Conservation (phyloP, 1,140 invertebrate species). For the Holcopasites calliopsidis region DNA sequence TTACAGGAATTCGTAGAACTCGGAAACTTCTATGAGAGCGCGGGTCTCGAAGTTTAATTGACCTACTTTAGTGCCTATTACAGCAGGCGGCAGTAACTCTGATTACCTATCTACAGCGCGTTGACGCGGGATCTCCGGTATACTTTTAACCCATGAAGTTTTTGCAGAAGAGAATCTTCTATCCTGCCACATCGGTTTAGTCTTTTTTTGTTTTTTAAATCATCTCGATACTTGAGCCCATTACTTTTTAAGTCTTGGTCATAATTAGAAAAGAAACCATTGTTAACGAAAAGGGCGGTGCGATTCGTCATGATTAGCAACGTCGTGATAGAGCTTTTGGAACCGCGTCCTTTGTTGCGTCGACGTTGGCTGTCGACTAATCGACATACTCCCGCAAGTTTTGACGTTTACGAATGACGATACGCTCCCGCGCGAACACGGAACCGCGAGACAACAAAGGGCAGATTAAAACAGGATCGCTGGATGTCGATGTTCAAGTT, state of each 20-base stretch:
- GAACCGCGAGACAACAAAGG: background rate
- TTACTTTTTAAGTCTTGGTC: too few relatives aligned
- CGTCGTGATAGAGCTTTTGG: background rate
- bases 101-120: background rate
- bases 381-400: background rate
- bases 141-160: background rate
- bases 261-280: too few relatives aligned
- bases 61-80: constrained; percentile 1
- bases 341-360: background rate
- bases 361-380: background rate
- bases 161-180: too few relatives aligned
- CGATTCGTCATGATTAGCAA: background rate
- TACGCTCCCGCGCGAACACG: background rate
- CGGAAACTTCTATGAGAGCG: background rate
- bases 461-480: constrained; percentile 26
- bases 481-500: constrained; percentile 19
- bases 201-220: too few relatives aligned
- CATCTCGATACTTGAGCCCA: background rate
- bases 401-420: background rate
- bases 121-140: background rate
- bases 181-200: too few relatives aligned
- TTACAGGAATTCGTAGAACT: background rate
- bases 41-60: constrained; percentile 27
- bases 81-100: background rate
- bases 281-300: background rate